Conservation (phyloP, 2,113 vertebrate genomes). For the Oreochromis niloticus region DNA sequence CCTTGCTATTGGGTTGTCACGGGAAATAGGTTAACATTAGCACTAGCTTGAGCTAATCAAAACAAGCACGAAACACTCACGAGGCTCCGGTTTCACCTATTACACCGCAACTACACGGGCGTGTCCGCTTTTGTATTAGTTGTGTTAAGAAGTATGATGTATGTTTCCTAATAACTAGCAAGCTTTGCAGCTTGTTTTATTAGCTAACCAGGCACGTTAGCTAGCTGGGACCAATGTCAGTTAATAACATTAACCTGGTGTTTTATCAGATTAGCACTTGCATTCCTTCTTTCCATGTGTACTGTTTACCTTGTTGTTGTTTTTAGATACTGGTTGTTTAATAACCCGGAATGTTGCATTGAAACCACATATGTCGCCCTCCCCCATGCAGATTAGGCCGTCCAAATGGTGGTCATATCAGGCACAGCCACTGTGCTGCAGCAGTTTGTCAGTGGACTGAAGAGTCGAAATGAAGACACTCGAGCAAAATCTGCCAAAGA, state of each 20-base stretch:
- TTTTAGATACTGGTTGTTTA: background rate
- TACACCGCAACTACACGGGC: background rate
- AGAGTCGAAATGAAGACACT: constrained; percentile 92
- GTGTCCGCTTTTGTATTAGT: background rate
- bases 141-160: background rate
- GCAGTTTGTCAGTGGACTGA: constrained; percentile 92
- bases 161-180: background rate
- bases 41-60: constrained; percentile 29
- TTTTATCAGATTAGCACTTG: background rate
- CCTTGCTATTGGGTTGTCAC: background rate
- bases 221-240: background rate
- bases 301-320: background rate
- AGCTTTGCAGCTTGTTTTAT: background rate
- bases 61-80: background rate
- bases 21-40: background rate
- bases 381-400: background rate
- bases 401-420: constrained; percentile 77
- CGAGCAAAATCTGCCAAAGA: constrained; percentile 95
- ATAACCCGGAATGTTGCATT: background rate
- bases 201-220: background rate
- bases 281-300: background rate
- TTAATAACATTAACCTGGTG: background rate
- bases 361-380: background rate
- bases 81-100: background rate
- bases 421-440: constrained; percentile 92